Percentiles rank a stretch among this genome's conserved stretches.
phyloP scores from a whole-genome alignment of 2,888 invertebrate genomes.

The Xylota sylvarum region DNA sequence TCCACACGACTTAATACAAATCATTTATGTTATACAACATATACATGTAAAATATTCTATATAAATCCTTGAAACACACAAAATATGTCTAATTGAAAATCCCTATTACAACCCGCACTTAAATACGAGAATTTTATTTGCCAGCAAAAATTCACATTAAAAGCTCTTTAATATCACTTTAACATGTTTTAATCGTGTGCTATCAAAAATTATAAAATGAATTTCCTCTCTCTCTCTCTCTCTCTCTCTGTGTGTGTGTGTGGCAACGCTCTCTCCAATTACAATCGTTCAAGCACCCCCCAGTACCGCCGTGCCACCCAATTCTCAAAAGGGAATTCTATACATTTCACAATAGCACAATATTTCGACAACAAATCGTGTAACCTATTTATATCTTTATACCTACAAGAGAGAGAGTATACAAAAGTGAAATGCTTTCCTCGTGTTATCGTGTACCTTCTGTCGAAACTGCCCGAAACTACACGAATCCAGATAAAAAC shows the following conservation, averaged over 20 bases:
- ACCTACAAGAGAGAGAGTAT: constrained; percentile 58
- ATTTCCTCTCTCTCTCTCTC: constrained; percentile 39
- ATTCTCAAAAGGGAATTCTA: constrained; percentile 64
- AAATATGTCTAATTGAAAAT: constrained; percentile 47
- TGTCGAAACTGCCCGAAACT: constrained; percentile 51
- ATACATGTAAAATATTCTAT: neutral
- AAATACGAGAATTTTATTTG: constrained; percentile 16
- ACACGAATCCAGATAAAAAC: constrained; percentile 66
- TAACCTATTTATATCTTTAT: constrained; percentile 76
- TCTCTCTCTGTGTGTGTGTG: neutral
- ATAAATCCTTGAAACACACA: neutral
- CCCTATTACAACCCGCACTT: neutral
- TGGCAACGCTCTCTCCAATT: constrained; percentile 30
- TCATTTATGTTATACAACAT: neutral
- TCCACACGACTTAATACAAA: constrained; percentile 12
- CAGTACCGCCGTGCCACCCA: neutral
- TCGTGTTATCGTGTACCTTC: constrained; percentile 69
- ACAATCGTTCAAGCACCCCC: constrained; percentile 23
- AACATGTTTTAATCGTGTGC: constrained; percentile 73
- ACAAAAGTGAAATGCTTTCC: constrained; percentile 70
- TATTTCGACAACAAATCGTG: constrained; percentile 76
- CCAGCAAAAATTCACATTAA: constrained; percentile 48
- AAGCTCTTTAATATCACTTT: constrained; percentile 74
- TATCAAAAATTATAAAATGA: constrained; percentile 75
- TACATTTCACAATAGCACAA: constrained; percentile 75